Percentiles rank a stretch among this genome's conserved stretches.
Evolutionary conservation across 2,797 vertebrate species (phyloP).

Genomic region (Phalloptychus januarius): DNA sequence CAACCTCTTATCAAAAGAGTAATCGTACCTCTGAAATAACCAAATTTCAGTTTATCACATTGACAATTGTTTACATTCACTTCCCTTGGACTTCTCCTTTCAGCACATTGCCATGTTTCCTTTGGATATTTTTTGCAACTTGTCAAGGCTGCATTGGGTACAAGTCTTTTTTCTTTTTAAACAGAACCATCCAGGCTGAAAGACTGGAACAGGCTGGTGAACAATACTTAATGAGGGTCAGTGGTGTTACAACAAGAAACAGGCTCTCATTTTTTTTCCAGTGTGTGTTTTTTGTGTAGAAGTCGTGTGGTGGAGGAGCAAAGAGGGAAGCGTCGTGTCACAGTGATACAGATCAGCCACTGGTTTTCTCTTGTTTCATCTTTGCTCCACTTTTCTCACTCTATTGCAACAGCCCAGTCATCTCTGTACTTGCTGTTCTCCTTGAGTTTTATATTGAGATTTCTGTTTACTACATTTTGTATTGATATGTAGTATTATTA

Average conservation of each 20-base stretch:
- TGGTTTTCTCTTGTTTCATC: not conserved
- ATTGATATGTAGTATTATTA: not conserved
- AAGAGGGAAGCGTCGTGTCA: not conserved
- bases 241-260: not conserved
- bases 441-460: not conserved
- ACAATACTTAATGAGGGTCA: not conserved
- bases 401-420: not conserved
- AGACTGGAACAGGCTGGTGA: not conserved
- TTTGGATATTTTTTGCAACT: not conserved
- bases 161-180: not conserved
- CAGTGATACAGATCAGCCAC: not conserved
- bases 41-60: too few relatives aligned
- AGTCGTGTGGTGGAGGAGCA: not conserved
- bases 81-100: not conserved
- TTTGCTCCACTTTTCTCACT: not conserved
- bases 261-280: not conserved
- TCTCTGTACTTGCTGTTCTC: not conserved
- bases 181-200: not conserved
- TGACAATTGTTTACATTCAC: not conserved
- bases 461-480: not conserved
- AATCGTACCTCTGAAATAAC: too few relatives aligned
- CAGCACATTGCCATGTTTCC: not conserved
- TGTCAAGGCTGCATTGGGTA: not conserved
- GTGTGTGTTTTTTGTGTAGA: not conserved
- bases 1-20: too few relatives aligned